Evolutionary conservation across 2,888 invertebrate genomes (phyloP), one percentile per base, ranked within the genome.

Genomic region (Malthinus flaveolus): DNA sequence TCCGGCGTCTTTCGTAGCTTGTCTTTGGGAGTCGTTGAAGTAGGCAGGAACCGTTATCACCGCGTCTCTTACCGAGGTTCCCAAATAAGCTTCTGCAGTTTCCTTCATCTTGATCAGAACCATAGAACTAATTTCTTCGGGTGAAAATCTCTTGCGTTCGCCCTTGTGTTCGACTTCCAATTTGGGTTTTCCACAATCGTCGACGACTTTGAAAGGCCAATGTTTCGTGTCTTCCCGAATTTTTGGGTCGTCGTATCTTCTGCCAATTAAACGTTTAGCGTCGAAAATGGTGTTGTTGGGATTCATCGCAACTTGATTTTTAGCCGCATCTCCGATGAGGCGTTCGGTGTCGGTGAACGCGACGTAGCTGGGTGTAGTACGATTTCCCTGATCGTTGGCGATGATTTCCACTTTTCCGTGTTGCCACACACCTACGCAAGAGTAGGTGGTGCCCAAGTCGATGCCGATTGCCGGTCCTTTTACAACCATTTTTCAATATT

Each of bases 401-500:
- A 93, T 92, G 66, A 92, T 90, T 74, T 92, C 91, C 68, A 91
- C 90, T 77, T 91, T 91, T 48, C 91, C 88, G 71, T 91, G 84
- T 70, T 90, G 88, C 81, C 88, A 92, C 23, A 91, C 89, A 36
- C 88, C 91, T 56, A 91, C 91, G 73, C 90, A 91, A 51, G 92
- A 92, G 79, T 88, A 93, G n/a, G 91, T 93, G 53, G 93, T 93
- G 53, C 93, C 93, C 70, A 93, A 82, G 79, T 94, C 93, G 75
- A 93, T 93, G 66, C 91, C 91, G 67, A 91, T 84, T 57, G 88
- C 85, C 71, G 86, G 83, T 72, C 79, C 73, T 73, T 79, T 80
- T 23, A 23, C 23, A 13, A 72, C 74, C 80, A 80, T 80, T 59
- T 65, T 67, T n/a, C n/a, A n/a, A 75, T 42, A 23, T 23, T 23